A percentile compares a stretch with the other conserved stretches of the same genome.
Evolutionary conservation across 2,113 vertebrate species (phyloP).

Genomic region (Bos indicus): DNA sequence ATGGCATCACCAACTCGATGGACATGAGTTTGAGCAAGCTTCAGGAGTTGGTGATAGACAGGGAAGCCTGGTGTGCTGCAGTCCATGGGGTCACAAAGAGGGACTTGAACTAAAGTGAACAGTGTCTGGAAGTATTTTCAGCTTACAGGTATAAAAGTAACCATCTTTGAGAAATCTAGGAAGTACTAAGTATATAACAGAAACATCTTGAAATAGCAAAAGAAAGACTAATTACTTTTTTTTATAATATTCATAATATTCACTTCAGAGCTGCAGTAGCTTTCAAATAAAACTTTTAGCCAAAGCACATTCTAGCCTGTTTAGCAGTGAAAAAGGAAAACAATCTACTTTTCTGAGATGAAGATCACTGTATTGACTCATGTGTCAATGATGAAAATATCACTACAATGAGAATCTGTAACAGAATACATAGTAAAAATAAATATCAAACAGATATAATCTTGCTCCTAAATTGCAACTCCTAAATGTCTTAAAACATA

Average conservation of each 20-base stretch:
- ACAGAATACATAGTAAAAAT: conserved; percentile 4
- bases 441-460: neutral
- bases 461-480: neutral
- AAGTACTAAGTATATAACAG: conserved; percentile 9
- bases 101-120: neutral
- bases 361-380: neutral
- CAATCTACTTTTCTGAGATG: neutral
- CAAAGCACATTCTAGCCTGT: neutral
- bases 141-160: conserved; percentile 34
- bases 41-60: neutral
- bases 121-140: neutral
- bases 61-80: neutral
- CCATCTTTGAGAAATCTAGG: neutral
- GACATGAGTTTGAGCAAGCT: neutral
- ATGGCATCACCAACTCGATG: neutral
- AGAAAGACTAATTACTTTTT: conserved; percentile 65
- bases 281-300: conserved; percentile 35
- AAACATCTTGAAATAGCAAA: conserved; percentile 54
- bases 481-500: neutral
- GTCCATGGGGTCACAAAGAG: neutral
- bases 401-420: neutral
- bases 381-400: neutral
- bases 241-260: conserved; percentile 37
- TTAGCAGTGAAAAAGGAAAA: neutral
- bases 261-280: neutral